A percentile compares a stretch with the other conserved stretches of the same genome.
phyloP scores from a whole-genome alignment of 2,113 vertebrate genomes.

The Mandrillus leucophaeus region DNA sequence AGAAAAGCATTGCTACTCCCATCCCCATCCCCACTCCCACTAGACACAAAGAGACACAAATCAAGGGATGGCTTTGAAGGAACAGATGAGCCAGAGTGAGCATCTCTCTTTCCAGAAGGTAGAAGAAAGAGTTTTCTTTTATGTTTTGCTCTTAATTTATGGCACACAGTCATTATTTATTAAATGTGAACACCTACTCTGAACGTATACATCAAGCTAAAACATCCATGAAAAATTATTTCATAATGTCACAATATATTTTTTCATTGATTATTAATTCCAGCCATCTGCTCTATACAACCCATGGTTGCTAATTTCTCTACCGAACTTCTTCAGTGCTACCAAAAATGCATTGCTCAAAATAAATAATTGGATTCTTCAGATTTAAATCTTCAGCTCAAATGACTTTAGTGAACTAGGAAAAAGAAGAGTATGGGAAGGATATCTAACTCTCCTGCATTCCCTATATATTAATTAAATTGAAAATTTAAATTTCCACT shows the following conservation, averaged over 20 bases:
- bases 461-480: neutral
- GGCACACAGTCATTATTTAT: neutral
- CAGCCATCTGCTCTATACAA: neutral
- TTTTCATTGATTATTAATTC: constrained; percentile 9
- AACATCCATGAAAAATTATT: neutral
- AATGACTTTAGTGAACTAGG: neutral
- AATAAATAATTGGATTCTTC: constrained; percentile 33
- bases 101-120: neutral
- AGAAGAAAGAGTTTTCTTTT: neutral
- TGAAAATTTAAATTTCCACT: neutral
- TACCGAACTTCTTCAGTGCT: neutral
- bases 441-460: neutral
- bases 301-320: neutral
- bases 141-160: neutral
- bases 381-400: constrained; percentile 20
- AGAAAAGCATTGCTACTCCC: neutral
- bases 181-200: neutral
- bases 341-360: neutral
- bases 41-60: neutral
- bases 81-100: neutral
- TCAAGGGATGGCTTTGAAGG: neutral
- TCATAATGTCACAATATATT: neutral
- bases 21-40: neutral
- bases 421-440: neutral
- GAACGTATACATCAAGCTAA: neutral